Base-by-base conservation (phyloP, 1,140 invertebrate species). In the Hypsibius dujardini region DNA sequence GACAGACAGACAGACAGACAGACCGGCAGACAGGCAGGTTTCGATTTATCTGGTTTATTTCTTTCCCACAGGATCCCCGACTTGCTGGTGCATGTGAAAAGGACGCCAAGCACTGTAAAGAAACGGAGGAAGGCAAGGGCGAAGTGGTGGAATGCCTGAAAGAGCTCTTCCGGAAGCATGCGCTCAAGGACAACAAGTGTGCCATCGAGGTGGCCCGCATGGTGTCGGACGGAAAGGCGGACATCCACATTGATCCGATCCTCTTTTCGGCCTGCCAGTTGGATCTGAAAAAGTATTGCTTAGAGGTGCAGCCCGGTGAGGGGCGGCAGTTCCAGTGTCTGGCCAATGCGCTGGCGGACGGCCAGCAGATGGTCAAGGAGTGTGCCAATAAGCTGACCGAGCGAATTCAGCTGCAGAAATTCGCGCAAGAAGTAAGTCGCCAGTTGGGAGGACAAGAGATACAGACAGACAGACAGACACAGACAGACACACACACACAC, bases 101-200 rank as follows among this genome's bases (percentile, higher is more conserved):
- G 75, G 73, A 73, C 73, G 7, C 2, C 40, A 46, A 47, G 7
- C 47, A 14, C 67, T 1, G 82, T 73, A 80, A 81, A 50, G 82
- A 81, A 1, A 83, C 85, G 70, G 80, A n/a, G n/a, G n/a, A 81
- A 75, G 85, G 79, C 78, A 75, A 77, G 12, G 83, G 83, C 14
- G 76, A 75, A 62, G 85, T 89, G 0, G 88, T 91, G 78, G 91
- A 95, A 81, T 96, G 92, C 81, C 81, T 96, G 12, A n/a, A n/a
- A n/a, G n/a, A n/a, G n/a, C n/a, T n/a, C n/a, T n/a, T n/a, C n/a
- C n/a, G n/a, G n/a, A 94, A 94, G 79, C 85, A 85, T 77, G 87
- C 85, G 74, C 86, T 90, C 42, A 71, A 67, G 42, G 62, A 7
- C 7, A 42, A 40, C n/a, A 56, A 56, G 42, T 67, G 62, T 42